Evolutionary conservation across 2,797 vertebrate species (phyloP), one percentile per base, ranked within the genome.

Genomic region (Hipposideros larvatus): DNA sequence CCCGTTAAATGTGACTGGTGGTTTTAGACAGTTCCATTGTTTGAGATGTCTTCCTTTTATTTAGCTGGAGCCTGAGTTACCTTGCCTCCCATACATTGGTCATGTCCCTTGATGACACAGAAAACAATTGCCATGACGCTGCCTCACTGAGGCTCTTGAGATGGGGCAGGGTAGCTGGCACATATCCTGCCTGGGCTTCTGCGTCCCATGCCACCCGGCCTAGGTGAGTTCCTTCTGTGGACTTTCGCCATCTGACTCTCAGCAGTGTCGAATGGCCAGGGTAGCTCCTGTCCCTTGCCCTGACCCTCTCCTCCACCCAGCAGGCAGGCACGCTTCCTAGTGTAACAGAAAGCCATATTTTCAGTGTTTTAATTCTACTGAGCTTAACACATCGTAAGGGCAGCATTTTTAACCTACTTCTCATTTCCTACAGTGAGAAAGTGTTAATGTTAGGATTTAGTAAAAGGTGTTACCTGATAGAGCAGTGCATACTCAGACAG

Each of bases 341-440:
- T 26, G 4, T 10, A 46, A 37, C 43, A 16, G 22, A 63, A 65
- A 80, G 73, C 48, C 66, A 26, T 55, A 4, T 11, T 21, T 10
- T 4, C n/a, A 26, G 68, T 46, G 70, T 59, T 78, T 82, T 74
- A 51, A 48, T 74, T 84, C 43, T 79, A 0, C 73, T 61, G 86
- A 66, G 37, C 74, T 88, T 63, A 31, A 55, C 78, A 70, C 24
- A 2, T 74, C 51, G 82, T 37, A 53, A 93, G n/a, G 68, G 34
- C 43, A 61, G 28, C 79, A 28, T 79, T 71, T 93, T 87, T 90
- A 65, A 48, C 89, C 41, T n/a, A 53, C 48, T 34, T 90, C 37
- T 87, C 18, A 14, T 55, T 90, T 90, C 63, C 22, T 73, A n/a
- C 63, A 41, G 2, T 59, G 55, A 79, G 22, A 85, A 85, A 68